phyloP scores from a whole-genome alignment of 1,140 invertebrate species.

The Proales similis region DNA sequence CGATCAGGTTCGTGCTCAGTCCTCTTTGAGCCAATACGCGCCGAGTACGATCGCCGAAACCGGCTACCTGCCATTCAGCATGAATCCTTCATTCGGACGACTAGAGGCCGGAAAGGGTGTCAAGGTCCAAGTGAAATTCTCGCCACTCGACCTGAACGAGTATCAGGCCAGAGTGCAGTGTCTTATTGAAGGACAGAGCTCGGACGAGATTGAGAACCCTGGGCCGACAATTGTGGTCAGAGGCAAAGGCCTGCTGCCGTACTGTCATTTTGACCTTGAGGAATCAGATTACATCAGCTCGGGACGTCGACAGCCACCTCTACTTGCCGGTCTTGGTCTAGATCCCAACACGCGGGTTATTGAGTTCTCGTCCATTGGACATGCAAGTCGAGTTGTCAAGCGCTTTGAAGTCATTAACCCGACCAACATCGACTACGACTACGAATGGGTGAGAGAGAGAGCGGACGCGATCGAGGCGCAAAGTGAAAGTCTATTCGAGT shows the following conservation, averaged over 20 bases:
- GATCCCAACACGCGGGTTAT: slow-evolving; percentile 51
- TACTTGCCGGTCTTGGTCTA: slow-evolving; percentile 48
- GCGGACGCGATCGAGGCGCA: slow-evolving; percentile 44
- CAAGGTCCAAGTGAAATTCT: slow-evolving; percentile 48
- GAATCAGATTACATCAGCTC: slow-evolving; percentile 51
- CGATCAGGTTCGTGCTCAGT: not conserved
- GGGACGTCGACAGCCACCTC: slow-evolving; percentile 47
- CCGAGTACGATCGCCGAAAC: slow-evolving; percentile 41
- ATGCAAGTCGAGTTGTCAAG: slow-evolving; percentile 41
- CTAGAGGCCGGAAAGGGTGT: slow-evolving; percentile 45
- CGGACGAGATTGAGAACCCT: slow-evolving; percentile 41
- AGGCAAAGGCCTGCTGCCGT: slow-evolving; percentile 50
- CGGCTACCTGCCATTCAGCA: slow-evolving; percentile 46
- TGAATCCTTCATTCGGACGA: slow-evolving; percentile 48
- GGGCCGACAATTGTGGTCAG: slow-evolving; percentile 47
- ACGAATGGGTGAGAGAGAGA: slow-evolving; percentile 49
- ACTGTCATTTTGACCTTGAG: slow-evolving; percentile 53
- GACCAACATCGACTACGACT: slow-evolving; percentile 47
- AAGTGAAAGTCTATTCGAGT: slow-evolving; percentile 35
- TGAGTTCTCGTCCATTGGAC: slow-evolving; percentile 49
- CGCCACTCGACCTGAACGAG: slow-evolving; percentile 52
- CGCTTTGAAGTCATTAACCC: slow-evolving; percentile 51
- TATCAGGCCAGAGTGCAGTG: slow-evolving; percentile 51
- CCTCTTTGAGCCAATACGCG: not conserved
- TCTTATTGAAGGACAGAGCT: slow-evolving; percentile 29